Base-by-base conservation (phyloP, 1,140 invertebrate genomes). In the Eumeta japonica region DNA sequence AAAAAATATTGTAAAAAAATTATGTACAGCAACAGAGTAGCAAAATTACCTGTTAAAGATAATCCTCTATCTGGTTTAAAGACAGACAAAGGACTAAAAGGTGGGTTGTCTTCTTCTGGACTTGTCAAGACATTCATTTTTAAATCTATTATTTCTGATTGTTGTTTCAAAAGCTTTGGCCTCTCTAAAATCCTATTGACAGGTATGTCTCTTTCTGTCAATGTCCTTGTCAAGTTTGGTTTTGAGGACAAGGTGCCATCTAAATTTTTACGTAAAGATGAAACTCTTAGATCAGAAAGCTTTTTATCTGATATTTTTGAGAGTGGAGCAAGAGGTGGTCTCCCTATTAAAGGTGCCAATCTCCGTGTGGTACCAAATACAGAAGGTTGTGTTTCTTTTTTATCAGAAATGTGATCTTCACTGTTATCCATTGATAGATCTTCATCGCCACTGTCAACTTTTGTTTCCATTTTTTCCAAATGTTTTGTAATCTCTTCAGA, bases 61-160 rank as follows among this genome's bases (percentile, higher is more conserved):
- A 73, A 46, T n/a, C 62, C 67, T 28, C 53, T 66, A 7, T 73
- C 65, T 15, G 58, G 40, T 35, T 65, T 73, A 16, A 50, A 52
- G 14, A 51, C 39, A 9, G 47, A 39, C 17, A 73, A 46, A 2
- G 62, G 58, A 43, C 54, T 64, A 17, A 61, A 66, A n/a, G n/a
- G n/a, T n/a, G n/a, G n/a, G 35, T 59, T 64, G 28, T 70, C 68
- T 17, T 72, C 67, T 12, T 68, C 68, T 0, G 58, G 62, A 46
- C 65, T 68, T 2, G 36, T 62, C 16, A 62, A 28, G 1, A 73
- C 51, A 45, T 66, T 55, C 59, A 73, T 70, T 40, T 77, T 80
- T n/a, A 83, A 50, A 45, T 79, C 81, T 35, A 83, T 80, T 13
- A 82, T 79, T 41, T 83, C 81, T 1, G 61, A 72, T 33, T 60